Base-by-base conservation (phyloP, 2,113 vertebrate species). In the Malurus cyaneus region DNA sequence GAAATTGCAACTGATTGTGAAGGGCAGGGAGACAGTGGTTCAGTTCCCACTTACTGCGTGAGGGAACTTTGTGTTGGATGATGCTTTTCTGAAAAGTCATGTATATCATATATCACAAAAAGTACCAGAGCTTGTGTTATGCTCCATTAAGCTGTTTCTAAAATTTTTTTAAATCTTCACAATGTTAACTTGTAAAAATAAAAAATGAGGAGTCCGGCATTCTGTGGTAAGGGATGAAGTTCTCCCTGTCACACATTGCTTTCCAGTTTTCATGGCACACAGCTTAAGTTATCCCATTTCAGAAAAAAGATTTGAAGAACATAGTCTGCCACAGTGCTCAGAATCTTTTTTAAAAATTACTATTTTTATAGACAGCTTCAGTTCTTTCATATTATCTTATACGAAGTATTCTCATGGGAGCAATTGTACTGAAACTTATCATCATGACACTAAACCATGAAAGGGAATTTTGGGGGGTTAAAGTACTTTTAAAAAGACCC, bases 11-110 rank as follows among this genome's bases (percentile, higher is more conserved):
- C 16, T 61, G 32, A 2, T 49, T 78, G 56, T 31, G 60, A 47
- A 77, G 49, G 47, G 50, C 56, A 32, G 17, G 19, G 19, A 92
- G 57, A 6, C 44, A 56, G 57, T 31, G 24, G 20, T 52, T 81
- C 1, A 2, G n/a, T 32, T 86, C 29, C 42, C 3, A 1, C 26
- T 74, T 80, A 26, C 15, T 7, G 0, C 12, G 6, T 24, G 42
- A 86, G 14, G 16, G 28, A 69, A n/a, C 8, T 5, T 26, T 6
- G 36, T 49, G 20, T 11, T 78, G 52, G 60, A 36, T 39, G 26
- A 32, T 39, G 50, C 15, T 91, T 53, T 88, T 73, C 54, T 46
- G 31, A n/a, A 77, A 87, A 54, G 14, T 14, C 42, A 29, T 1
- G 9, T 32, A 42, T 80, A 12, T 14, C 42, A 29, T 1, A 8